phyloP scores from a whole-genome alignment of 1,140 invertebrate species.

The Nasonia giraulti region DNA sequence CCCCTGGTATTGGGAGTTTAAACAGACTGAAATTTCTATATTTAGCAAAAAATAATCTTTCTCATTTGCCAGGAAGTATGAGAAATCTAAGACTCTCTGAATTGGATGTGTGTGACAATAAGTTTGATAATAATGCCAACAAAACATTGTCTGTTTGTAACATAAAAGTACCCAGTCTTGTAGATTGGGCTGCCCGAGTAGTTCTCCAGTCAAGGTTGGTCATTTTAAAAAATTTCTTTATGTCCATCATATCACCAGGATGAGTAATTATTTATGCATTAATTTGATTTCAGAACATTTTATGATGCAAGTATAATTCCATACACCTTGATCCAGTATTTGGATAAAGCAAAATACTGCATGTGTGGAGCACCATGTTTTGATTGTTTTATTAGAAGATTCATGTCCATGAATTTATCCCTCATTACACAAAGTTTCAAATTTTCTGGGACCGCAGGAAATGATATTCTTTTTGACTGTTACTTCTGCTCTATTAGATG shows the following conservation, averaged over 20 bases:
- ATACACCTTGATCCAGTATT: conserved; percentile 76
- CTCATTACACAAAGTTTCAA: conserved; percentile 71
- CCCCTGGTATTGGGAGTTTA: conserved; percentile 70
- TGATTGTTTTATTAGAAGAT: conserved; percentile 68
- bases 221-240: conserved; percentile 45
- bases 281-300: conserved; percentile 68
- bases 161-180: conserved; percentile 58
- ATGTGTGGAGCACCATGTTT: conserved; percentile 78
- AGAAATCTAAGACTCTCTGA: conserved; percentile 73
- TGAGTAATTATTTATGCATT: conserved; percentile 55
- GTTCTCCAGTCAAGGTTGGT: conserved; percentile 70
- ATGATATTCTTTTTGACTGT: conserved; percentile 74
- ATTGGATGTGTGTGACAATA: conserved; percentile 77
- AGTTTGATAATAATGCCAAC: conserved; percentile 63
- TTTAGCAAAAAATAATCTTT: conserved; percentile 75
- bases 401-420: conserved; percentile 68
- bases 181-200: conserved; percentile 59
- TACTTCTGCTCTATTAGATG: conserved; percentile 78
- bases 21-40: conserved; percentile 70
- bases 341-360: conserved; percentile 79
- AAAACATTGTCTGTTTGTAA: conserved; percentile 48
- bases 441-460: conserved; percentile 63
- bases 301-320: conserved; percentile 78
- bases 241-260: not conserved
- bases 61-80: conserved; percentile 73